phyloP scores from a whole-genome alignment of 2,113 vertebrate species.

The Ceyx margarethae region DNA sequence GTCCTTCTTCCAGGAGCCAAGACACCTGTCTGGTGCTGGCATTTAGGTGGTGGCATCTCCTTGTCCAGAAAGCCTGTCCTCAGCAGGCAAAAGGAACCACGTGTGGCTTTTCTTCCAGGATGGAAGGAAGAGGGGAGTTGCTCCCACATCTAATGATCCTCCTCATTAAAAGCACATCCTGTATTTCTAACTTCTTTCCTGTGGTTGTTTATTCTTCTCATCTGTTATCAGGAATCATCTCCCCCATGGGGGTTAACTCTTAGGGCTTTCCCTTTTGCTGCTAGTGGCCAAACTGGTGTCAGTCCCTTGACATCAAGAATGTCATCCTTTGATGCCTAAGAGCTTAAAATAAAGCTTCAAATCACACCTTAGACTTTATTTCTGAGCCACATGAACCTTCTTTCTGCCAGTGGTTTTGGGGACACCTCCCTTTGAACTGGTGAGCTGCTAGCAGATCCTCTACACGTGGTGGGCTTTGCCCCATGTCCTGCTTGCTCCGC shows the following conservation, averaged over 20 bases:
- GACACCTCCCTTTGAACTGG: not conserved
- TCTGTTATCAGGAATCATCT: not conserved
- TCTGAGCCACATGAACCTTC: not conserved
- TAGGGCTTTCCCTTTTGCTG: not conserved
- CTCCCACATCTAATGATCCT: not conserved
- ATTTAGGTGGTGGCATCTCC: not conserved
- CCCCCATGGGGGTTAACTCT: not conserved
- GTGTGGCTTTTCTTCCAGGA: not conserved
- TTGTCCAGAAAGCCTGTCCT: fast-evolving
- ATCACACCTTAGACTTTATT: not conserved
- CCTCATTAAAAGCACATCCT: not conserved
- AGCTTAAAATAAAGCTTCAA: not conserved
- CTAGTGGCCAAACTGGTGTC: not conserved
- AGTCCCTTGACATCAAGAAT: not conserved
- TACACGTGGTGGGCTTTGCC: not conserved
- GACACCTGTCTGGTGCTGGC: not conserved
- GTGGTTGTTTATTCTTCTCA: not conserved
- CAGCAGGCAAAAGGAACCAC: fast-evolving
- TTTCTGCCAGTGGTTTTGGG: not conserved
- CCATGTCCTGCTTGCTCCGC: fast-evolving
- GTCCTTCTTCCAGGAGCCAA: not conserved
- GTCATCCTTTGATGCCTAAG: not conserved
- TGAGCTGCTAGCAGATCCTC: not conserved
- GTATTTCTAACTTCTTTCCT: not conserved
- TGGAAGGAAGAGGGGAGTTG: not conserved